Evolutionary conservation across 2,797 vertebrate species (phyloP), one percentile per base, ranked within the genome.

Genomic region (Sebastiscus albofasciatus): DNA sequence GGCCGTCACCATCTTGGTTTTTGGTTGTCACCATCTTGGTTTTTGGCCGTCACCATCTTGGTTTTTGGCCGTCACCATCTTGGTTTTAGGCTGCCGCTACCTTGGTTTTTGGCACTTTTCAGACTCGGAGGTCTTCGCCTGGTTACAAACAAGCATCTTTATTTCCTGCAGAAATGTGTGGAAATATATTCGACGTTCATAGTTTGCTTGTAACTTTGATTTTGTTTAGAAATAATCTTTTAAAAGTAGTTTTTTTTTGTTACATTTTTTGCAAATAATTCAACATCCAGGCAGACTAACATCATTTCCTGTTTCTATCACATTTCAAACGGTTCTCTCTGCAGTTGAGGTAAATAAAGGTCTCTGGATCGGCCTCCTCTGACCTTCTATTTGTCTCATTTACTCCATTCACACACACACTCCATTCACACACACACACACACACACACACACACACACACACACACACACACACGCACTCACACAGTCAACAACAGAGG

Each of bases 401-500:
- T 60, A 70, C 59, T 75, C 55, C 42, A 52, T 18, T 46, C 24
- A 59, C 58, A n/a, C n/a, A n/a, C n/a, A n/a, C n/a, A n/a, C n/a
- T 75, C 55, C 42, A 52, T 18, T 46, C 24, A 52, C 70, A 33
- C 70, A 61, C 61, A 29, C 61, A 24, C 34, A 31, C 10, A 11
- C 31, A 39, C 58, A 24, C 22, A 62, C 46, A 46, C 33, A 67
- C 36, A 34, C 34, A 26, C 62, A 67, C 54, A 67, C 62, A 24
- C 27, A 72, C 39, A 39, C 55, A 58, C 33, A 56, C 79, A 55
- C 58, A 56, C 27, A 58, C 34, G 49, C 11, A 29, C 31, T 8
- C 71, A 31, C 5, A 33, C 74, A 87, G 76, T 64, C 2, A 20
- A 52, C 56, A 81, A 88, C 77, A 85, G 83, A 78, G 65, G 77